phyloP scores from a whole-genome alignment of 2,113 vertebrate genomes.

The Melanotaenia duboulayi region DNA sequence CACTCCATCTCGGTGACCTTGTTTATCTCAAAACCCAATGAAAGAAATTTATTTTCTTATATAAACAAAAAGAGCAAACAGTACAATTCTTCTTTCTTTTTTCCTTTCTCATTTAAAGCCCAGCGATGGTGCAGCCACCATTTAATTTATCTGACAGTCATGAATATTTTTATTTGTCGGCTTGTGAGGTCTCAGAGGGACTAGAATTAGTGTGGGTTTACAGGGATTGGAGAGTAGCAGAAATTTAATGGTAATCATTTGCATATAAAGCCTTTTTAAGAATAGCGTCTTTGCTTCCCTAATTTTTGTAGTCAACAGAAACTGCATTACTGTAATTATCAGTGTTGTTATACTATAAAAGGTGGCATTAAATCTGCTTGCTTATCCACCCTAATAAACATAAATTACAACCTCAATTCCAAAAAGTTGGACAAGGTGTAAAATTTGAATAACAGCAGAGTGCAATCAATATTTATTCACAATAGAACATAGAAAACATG shows the following conservation, averaged over 20 bases:
- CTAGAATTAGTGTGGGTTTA: slow-evolving; percentile 49
- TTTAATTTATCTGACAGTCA: slow-evolving; percentile 39
- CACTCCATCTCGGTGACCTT: slow-evolving; percentile 51
- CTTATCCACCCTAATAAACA: neutral
- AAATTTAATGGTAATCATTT: slow-evolving; percentile 33
- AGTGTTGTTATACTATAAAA: slow-evolving; percentile 30
- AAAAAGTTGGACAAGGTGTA: no score
- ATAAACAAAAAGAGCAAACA: slow-evolving; percentile 55
- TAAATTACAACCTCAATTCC: no score
- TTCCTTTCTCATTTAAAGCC: neutral
- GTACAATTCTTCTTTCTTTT: neutral
- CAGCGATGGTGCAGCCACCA: neutral
- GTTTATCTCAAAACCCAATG: slow-evolving; percentile 63
- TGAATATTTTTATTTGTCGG: slow-evolving; percentile 46
- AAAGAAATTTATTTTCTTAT: slow-evolving; percentile 53
- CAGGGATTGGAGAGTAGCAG: slow-evolving; percentile 15
- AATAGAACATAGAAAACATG: no score
- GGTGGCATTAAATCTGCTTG: neutral
- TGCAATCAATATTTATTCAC: no score
- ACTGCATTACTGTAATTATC: slow-evolving; percentile 32
- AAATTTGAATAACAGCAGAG: no score
- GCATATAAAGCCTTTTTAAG: slow-evolving; percentile 64
- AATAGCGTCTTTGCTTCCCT: slow-evolving; percentile 45
- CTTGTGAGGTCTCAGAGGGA: slow-evolving; percentile 53
- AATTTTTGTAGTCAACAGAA: slow-evolving; percentile 28